These are phyloP conservation scores for Tetragnatha montana DNA, from an alignment of 2,888 invertebrate genomes.

Conservation along the genomic window DNA sequence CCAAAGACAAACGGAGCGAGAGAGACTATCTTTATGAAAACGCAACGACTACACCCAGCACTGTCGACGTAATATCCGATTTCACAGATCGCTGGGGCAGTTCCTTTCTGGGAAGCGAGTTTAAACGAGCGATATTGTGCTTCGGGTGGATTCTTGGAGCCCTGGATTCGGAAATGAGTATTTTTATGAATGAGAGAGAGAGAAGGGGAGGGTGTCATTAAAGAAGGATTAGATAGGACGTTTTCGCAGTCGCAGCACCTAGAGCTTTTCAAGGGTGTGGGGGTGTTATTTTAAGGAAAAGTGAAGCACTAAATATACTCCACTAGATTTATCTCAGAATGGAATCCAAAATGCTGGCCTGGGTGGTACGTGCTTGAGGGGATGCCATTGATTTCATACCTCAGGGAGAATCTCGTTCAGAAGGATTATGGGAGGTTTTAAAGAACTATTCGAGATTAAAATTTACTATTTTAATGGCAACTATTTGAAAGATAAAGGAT, in stretches of 20 bases:
- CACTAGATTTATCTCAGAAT: background rate
- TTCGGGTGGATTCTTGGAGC: slow-evolving; percentile 4
- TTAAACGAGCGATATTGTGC: background rate
- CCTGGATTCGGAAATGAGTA: slow-evolving; percentile 17
- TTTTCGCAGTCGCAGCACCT: background rate
- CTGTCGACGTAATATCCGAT: slow-evolving; percentile 61
- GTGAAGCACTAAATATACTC: background rate
- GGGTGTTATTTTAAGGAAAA: background rate
- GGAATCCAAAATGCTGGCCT: background rate
- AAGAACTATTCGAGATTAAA: too few relatives aligned
- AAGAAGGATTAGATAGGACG: slow-evolving; percentile 25
- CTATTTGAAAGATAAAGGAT: too few relatives aligned
- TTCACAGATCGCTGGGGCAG: slow-evolving; percentile 49
- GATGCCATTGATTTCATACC: background rate
- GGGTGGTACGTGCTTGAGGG: background rate
- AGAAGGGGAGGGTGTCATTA: slow-evolving; percentile 32
- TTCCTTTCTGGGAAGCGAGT: slow-evolving; percentile 55
- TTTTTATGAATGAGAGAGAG: slow-evolving; percentile 28
- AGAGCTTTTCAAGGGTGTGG: background rate
- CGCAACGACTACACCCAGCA: slow-evolving; percentile 14
- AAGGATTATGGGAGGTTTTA: background rate
- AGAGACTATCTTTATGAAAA: slow-evolving; percentile 34
- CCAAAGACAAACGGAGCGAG: slow-evolving; percentile 22
- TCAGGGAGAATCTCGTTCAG: background rate
- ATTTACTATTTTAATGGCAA: too few relatives aligned